These are phyloP conservation scores for Parasteatoda tepidariorum DNA, from an alignment of 1,140 invertebrate genomes.

Conservation along the genomic window DNA sequence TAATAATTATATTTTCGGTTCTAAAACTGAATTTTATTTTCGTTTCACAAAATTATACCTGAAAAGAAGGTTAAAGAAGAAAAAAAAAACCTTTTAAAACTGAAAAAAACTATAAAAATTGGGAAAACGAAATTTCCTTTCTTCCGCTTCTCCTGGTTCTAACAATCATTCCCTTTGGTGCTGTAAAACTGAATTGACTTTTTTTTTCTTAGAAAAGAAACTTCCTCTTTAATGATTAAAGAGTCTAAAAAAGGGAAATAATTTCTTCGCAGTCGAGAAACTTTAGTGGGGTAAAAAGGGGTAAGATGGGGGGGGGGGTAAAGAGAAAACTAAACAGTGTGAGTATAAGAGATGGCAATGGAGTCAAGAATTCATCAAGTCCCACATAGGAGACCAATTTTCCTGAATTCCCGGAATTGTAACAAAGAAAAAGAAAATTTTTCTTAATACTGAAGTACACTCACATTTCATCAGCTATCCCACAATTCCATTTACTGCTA, in stretches of 20 bases:
- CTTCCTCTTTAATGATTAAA: constrained; percentile 17
- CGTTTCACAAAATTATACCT: too few relatives aligned
- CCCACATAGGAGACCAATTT: background rate
- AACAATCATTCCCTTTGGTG: background rate
- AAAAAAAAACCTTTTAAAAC: background rate
- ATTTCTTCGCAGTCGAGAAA: background rate
- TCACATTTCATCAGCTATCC: constrained; percentile 22
- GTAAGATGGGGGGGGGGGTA: too few relatives aligned
- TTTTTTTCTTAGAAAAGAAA: constrained; percentile 5
- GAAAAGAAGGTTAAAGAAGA: background rate
- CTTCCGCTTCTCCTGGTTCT: background rate
- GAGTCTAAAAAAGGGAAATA: constrained; percentile 1
- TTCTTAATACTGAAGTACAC: background rate
- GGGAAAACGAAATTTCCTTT: background rate
- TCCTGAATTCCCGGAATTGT: background rate
- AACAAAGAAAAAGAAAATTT: background rate
- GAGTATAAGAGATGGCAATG: background rate
- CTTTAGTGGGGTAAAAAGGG: too few relatives aligned
- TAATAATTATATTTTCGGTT: too few relatives aligned
- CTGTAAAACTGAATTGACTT: constrained; percentile 39
- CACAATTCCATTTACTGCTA: background rate
- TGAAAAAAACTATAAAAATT: background rate
- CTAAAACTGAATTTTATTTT: too few relatives aligned
- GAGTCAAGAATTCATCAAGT: constrained; percentile 8
- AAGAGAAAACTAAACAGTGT: background rate